Conservation (phyloP, 1,140 invertebrate genomes). For the Pomacea maculata region DNA sequence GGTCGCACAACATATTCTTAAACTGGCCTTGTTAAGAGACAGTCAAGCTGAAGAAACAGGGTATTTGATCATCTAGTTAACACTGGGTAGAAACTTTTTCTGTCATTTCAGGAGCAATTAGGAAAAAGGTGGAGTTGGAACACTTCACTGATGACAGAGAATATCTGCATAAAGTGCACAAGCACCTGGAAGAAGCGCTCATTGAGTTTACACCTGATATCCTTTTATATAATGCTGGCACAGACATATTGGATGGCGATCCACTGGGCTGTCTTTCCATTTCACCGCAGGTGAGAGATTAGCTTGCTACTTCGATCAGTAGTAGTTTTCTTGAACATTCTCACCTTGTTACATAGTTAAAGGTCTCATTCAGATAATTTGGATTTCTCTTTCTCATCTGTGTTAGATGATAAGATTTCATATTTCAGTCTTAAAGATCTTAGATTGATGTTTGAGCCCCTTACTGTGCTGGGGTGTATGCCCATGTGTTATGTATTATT, state of each 20-base stretch:
- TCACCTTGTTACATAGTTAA: neutral
- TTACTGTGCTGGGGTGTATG: too few species aligned
- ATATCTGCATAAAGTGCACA: conserved; percentile 76
- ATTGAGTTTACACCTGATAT: conserved; percentile 81
- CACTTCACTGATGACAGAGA: conserved; percentile 75
- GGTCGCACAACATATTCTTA: too few species aligned
- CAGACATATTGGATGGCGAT: conserved; percentile 83
- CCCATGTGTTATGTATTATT: too few species aligned
- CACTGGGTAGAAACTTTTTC: neutral
- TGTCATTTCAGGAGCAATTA: conserved; percentile 70
- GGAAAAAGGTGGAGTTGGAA: conserved; percentile 76
- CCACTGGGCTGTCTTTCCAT: conserved; percentile 77
- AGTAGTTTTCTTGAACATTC: neutral
- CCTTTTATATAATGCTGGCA: conserved; percentile 88
- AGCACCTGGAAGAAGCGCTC: conserved; percentile 73
- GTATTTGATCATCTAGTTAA: too few species aligned
- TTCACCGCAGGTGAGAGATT: conserved; percentile 69
- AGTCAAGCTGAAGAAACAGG: too few species aligned
- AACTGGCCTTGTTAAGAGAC: too few species aligned
- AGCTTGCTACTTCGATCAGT: neutral
- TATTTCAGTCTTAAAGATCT: too few species aligned
- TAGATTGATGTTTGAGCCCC: too few species aligned
- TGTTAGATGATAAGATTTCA: too few species aligned
- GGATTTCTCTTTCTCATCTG: too few species aligned
- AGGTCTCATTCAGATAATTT: neutral